These are phyloP conservation scores for Drosophila quinaria DNA, from an alignment of 2,888 invertebrate genomes.

Conservation along the genomic window DNA sequence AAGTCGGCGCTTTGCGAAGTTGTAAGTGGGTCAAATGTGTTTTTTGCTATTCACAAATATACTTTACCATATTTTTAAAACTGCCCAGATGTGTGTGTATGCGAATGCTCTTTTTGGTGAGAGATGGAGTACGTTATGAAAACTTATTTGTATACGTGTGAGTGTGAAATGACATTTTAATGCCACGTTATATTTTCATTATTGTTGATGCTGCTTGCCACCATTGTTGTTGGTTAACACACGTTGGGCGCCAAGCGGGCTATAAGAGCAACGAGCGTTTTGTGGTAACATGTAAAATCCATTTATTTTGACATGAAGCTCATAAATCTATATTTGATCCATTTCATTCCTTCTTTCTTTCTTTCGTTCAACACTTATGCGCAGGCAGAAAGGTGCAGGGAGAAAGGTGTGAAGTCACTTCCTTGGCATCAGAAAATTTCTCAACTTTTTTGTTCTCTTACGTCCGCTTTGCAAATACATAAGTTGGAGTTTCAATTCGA, in stretches of 20 bases:
- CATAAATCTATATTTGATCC: slow-evolving; percentile 81
- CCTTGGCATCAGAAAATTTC: slow-evolving; percentile 30
- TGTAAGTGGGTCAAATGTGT: too few relatives aligned
- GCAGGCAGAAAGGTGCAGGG: slow-evolving; percentile 8
- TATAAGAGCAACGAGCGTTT: slow-evolving; percentile 28
- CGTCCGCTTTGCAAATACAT: neutral
- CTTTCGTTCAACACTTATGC: slow-evolving; percentile 17
- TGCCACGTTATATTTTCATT: slow-evolving; percentile 75
- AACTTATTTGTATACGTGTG: slow-evolving; percentile 60
- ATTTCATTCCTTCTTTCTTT: slow-evolving; percentile 51
- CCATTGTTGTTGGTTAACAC: slow-evolving; percentile 30
- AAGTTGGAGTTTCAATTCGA: neutral
- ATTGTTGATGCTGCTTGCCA: slow-evolving; percentile 56
- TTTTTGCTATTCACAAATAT: too few relatives aligned
- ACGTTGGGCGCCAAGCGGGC: slow-evolving; percentile 8
- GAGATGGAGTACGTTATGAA: slow-evolving; percentile 28
- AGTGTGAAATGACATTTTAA: slow-evolving; percentile 76
- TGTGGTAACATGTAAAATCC: slow-evolving; percentile 77
- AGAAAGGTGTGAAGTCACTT: slow-evolving; percentile 71
- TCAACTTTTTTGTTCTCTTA: neutral
- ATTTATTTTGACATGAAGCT: slow-evolving; percentile 78
- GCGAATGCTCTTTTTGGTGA: too few relatives aligned
- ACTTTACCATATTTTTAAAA: too few relatives aligned
- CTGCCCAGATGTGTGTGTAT: too few relatives aligned
- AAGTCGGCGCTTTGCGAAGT: too few relatives aligned